Percentiles rank a stretch among this genome's conserved stretches.
These are phyloP conservation scores for Thereva unica DNA, from an alignment of 2,888 invertebrate species.

Conservation along the genomic window DNA sequence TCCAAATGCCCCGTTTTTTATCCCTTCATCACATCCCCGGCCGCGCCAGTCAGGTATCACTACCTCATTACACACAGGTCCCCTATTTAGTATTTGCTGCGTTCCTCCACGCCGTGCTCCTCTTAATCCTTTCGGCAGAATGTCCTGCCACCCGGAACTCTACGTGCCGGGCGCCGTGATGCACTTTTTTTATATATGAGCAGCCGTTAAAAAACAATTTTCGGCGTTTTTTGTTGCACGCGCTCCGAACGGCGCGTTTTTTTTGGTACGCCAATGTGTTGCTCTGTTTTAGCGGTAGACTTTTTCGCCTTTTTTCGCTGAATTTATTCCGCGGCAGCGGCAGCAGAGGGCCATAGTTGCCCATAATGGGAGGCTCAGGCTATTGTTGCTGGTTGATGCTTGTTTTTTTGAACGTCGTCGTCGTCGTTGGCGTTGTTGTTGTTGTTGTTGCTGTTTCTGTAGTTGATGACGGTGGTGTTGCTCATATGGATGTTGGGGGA, in stretches of 20 bases:
- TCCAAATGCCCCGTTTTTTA: no score
- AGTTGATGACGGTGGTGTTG: not conserved
- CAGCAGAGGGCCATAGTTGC: conserved; percentile 24
- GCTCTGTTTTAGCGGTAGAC: not conserved
- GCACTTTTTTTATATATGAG: conserved; percentile 33
- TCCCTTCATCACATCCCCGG: no score
- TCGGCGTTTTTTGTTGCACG: conserved; percentile 32
- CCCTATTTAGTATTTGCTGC: conserved; percentile 15
- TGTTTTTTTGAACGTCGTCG: conserved; percentile 2
- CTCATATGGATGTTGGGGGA: not conserved
- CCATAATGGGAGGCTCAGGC: conserved; percentile 19
- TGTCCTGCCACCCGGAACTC: conserved; percentile 8
- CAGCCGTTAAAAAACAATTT: conserved; percentile 36
- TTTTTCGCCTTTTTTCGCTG: not conserved
- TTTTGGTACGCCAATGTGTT: conserved; percentile 9
- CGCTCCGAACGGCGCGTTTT: conserved; percentile 29
- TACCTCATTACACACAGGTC: no score
- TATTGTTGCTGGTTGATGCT: conserved; percentile 5
- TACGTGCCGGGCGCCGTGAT: conserved; percentile 28
- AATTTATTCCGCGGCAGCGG: conserved; percentile 17
- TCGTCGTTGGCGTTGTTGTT: conserved; percentile 16
- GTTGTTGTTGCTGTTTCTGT: conserved; percentile 3
- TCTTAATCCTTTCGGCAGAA: not conserved
- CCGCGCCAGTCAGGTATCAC: no score
- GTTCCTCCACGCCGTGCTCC: conserved; percentile 1